phyloP scores from a whole-genome alignment of 2,113 vertebrate species.

The Carollia perspicillata region DNA sequence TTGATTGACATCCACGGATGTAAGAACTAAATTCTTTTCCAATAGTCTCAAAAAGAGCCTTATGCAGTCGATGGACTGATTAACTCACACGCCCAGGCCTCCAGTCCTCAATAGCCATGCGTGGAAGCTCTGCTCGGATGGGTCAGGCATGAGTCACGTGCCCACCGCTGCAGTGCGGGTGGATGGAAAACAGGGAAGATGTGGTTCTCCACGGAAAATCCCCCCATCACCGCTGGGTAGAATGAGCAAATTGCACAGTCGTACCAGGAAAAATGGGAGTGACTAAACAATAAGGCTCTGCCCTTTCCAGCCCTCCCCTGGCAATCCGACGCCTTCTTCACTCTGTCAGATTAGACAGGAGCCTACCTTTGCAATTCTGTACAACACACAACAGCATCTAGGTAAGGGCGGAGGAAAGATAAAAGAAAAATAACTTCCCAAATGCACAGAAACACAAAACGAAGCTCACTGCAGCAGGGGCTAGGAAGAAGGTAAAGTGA shows the following conservation, averaged over 20 bases:
- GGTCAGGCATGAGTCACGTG: background rate
- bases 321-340: background rate
- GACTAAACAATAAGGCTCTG: background rate
- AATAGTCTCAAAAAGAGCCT: background rate
- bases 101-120: no score
- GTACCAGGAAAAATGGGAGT: background rate
- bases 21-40: background rate
- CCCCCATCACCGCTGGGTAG: background rate
- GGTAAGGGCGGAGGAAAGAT: background rate
- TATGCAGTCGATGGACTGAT: background rate
- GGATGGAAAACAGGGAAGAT: background rate
- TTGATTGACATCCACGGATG: background rate
- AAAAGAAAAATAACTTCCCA: background rate
- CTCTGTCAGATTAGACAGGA: background rate
- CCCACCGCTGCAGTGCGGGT: rapidly evolving
- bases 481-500: background rate
- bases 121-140: background rate
- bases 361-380: background rate
- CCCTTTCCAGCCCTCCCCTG: background rate
- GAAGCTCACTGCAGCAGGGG: background rate
- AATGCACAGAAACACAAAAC: background rate
- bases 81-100: background rate
- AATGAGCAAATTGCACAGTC: background rate
- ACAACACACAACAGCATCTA: background rate
- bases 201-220: background rate